Conservation (phyloP, 2,113 vertebrate genomes). For the Mesembrinibis cayennensis region DNA sequence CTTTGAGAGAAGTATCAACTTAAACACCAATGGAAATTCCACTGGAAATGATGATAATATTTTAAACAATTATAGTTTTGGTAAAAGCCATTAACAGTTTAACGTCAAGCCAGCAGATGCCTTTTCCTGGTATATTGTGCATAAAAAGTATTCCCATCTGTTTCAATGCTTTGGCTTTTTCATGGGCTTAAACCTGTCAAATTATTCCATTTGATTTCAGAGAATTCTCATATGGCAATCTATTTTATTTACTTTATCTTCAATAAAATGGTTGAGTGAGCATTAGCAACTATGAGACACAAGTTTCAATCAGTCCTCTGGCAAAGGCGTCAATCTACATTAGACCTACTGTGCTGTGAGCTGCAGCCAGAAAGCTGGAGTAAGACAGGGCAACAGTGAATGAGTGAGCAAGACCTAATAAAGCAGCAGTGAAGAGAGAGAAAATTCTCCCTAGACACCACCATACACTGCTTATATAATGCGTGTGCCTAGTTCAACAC, state of each 20-base stretch:
- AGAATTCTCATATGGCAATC: conserved; percentile 87
- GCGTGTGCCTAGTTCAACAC: conserved; percentile 76
- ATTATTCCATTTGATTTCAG: conserved; percentile 88
- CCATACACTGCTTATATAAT: conserved; percentile 72
- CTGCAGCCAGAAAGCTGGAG: conserved; percentile 58
- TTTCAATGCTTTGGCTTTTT: conserved; percentile 66
- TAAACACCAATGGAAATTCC: not conserved
- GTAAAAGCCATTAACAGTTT: conserved; percentile 33
- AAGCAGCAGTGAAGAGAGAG: conserved; percentile 58
- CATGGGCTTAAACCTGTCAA: conserved; percentile 78
- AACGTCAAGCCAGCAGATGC: not conserved
- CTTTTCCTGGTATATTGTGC: conserved; percentile 38
- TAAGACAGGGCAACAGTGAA: conserved; percentile 46
- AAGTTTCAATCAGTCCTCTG: conserved; percentile 87
- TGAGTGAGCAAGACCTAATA: conserved; percentile 52
- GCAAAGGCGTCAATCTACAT: conserved; percentile 83
- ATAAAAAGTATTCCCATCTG: conserved; percentile 67
- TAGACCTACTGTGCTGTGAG: conserved; percentile 72
- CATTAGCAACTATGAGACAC: conserved; percentile 90
- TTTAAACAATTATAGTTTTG: conserved; percentile 38
- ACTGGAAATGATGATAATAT: not conserved
- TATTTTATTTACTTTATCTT: conserved; percentile 98
- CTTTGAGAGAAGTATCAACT: not conserved
- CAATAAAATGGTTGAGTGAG: conserved; percentile 97
- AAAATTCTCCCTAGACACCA: conserved; percentile 73